Conservation (phyloP, 2,888 invertebrate species). For the Nephrotoma appendiculata region DNA sequence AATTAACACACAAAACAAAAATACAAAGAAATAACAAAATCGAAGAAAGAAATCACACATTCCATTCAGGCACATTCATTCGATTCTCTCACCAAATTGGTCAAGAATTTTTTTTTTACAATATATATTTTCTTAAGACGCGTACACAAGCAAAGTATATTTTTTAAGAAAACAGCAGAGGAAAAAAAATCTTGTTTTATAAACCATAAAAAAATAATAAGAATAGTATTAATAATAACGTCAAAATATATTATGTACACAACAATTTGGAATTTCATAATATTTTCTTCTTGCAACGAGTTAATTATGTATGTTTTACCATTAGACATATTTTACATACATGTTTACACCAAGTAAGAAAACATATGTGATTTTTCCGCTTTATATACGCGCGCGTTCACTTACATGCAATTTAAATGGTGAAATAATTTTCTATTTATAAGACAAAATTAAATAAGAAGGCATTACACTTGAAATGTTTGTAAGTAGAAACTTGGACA, state of each 20-base stretch:
- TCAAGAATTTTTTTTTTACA: background rate
- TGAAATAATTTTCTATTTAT: background rate
- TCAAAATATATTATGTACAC: background rate
- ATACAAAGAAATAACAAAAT: background rate
- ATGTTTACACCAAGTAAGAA: background rate
- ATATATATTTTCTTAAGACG: background rate
- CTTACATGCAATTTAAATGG: background rate
- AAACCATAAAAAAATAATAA: background rate
- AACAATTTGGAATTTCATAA: background rate
- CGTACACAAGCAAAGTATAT: background rate
- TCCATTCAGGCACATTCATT: background rate
- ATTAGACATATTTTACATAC: background rate
- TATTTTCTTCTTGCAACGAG: background rate
- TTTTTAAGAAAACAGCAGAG: background rate
- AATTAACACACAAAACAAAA: background rate
- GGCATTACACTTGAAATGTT: background rate
- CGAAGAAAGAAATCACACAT: background rate
- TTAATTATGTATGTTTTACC: background rate
- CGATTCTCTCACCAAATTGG: background rate
- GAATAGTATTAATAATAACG: background rate
- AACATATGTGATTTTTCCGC: background rate
- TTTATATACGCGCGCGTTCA: background rate
- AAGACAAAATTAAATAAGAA: background rate
- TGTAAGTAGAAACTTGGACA: background rate
- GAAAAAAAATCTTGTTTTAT: background rate